Base-by-base conservation (phyloP, 2,888 invertebrate genomes). In the Thecocarcelia acutangulata region DNA sequence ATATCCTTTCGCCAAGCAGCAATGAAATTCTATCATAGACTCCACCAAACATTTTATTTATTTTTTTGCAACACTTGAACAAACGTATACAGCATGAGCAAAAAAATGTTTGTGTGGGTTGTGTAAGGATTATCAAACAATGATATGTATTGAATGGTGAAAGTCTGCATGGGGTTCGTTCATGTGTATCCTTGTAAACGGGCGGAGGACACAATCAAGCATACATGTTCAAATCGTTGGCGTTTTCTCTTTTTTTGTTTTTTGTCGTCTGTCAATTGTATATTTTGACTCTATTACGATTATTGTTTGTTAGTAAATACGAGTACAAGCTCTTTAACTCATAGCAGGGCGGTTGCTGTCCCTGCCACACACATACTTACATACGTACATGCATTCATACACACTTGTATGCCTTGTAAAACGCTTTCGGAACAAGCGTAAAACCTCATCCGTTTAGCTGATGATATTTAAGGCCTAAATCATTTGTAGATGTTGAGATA, bases 401-500 rank as follows among this genome's bases (percentile, higher is more conserved):
- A n/a, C n/a, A n/a, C n/a, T n/a, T n/a, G n/a, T n/a, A n/a, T n/a
- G n/a, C n/a, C n/a, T 13, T 44, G 42, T 4, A 9, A 24, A 24
- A 52, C 28, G 1, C 46, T 15, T 46, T n/a, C 12, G 56, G 24
- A 70, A 82, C 73, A 82, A 33, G 77, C 78, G 69, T 77, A 74
- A 74, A 82, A 82, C 78, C 81, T 77, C 74, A 82, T 74, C 69
- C 81, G 63, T 73, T 81, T 73, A 68, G 56, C 48, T 56, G 3
- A 21, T 59, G 44, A 33, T 33, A 33, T 37, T 68, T 21, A 54
- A 54, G 54, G 69, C 54, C 44, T 58, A 52, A 48, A 33, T 17
- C 4, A 48, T 46, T 40, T 33, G 15, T 24, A 59, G 72, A 72
- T 63, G 21, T 68, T 61, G 52, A 46, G 52, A 46, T 70, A 33